Percentiles rank a stretch among this genome's conserved stretches.
These are phyloP conservation scores for Mesoclemmys tuberculata DNA, from an alignment of 2,113 vertebrate genomes.

Conservation along the genomic window DNA sequence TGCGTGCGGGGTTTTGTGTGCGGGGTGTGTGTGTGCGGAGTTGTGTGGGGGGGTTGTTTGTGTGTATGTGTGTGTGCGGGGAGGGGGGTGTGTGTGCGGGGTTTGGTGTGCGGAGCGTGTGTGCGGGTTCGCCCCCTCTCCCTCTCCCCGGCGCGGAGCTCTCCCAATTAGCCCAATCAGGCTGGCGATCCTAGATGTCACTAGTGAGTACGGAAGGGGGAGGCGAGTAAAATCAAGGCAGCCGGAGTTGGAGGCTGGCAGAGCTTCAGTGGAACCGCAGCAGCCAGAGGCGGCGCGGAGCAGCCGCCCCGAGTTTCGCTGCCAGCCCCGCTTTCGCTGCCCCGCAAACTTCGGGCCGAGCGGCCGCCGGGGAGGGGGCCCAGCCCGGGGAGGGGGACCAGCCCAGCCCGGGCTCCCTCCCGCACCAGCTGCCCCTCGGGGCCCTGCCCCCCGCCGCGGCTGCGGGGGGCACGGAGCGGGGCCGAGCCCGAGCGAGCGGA, in stretches of 20 bases:
- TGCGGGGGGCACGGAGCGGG: too few relatives aligned
- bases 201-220: conserved; percentile 68
- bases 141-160: conserved; percentile 46
- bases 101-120: neutral
- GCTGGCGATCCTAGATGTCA: conserved; percentile 76
- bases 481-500: neutral
- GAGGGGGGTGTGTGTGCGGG: too few relatives aligned
- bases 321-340: neutral
- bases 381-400: too few relatives aligned
- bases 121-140: neutral
- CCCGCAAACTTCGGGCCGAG: neutral
- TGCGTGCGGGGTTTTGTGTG: too few relatives aligned
- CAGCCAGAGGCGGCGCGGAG: neutral
- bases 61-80: too few relatives aligned
- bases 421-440: neutral
- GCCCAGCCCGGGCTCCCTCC: neutral
- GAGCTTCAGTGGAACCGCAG: neutral
- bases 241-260: conserved; percentile 39
- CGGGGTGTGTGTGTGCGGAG: too few relatives aligned
- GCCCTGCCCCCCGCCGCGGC: neutral
- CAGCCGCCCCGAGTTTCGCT: neutral
- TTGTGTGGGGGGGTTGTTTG: too few relatives aligned
- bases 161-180: conserved; percentile 82
- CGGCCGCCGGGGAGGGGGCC: neutral
- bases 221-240: conserved; percentile 71